Evolutionary conservation across 2,113 vertebrate genomes (phyloP).

Genomic region (Cyphomyrus plagiostoma): DNA sequence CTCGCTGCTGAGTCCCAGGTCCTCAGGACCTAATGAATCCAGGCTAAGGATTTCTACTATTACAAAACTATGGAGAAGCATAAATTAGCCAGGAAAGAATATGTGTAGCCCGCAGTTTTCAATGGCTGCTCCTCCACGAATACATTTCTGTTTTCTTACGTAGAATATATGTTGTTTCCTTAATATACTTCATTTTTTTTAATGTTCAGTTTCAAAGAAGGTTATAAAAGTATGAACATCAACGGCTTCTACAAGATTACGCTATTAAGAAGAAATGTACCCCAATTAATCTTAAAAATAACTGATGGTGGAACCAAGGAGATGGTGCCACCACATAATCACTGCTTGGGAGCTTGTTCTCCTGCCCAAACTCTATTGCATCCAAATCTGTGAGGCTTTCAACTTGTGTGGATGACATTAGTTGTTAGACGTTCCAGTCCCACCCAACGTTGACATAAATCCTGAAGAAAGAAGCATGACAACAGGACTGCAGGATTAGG

Average conservation of each 20-base stretch:
- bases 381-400: neutral
- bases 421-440: neutral
- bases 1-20: neutral
- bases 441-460: neutral
- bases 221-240: neutral
- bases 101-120: neutral
- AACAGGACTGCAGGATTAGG: neutral
- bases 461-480: neutral
- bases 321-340: neutral
- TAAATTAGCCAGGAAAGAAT: neutral
- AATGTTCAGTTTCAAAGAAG: neutral
- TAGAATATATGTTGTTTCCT: conserved; percentile 1
- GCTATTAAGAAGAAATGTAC: neutral
- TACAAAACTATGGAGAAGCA: neutral
- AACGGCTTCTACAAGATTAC: neutral
- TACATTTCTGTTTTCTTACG: neutral
- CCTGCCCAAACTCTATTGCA: neutral
- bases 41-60: neutral
- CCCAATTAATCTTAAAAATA: neutral
- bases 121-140: neutral
- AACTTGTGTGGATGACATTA: neutral
- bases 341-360: neutral
- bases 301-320: neutral
- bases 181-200: neutral
- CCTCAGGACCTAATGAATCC: neutral